phyloP scores from a whole-genome alignment of 1,140 invertebrate species.

The Chionoecetes opilio region DNA sequence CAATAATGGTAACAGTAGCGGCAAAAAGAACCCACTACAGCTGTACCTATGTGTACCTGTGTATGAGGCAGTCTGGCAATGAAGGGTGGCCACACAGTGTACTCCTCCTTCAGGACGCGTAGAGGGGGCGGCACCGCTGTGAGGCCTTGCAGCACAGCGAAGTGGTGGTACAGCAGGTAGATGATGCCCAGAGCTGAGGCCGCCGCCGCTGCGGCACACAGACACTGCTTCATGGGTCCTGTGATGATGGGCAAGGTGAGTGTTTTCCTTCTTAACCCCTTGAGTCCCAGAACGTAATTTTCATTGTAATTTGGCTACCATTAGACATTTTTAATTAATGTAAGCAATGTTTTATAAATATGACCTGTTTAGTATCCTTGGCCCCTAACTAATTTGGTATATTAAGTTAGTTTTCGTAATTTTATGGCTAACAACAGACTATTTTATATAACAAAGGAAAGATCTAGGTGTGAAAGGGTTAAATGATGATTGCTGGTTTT shows the following conservation, averaged over 20 bases:
- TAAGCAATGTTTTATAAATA: not conserved
- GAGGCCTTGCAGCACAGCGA: not conserved
- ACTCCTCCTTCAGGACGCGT: not conserved
- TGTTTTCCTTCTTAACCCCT: not conserved
- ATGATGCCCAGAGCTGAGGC: not conserved
- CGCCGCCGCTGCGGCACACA: not conserved
- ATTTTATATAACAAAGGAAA: too few species aligned
- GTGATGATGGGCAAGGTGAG: not conserved
- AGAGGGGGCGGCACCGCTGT: not conserved
- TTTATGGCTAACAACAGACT: not conserved
- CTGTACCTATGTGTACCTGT: not conserved
- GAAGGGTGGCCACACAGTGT: slow-evolving; percentile 46
- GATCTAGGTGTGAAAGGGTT: too few species aligned
- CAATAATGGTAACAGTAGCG: too few species aligned
- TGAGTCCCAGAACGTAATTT: not conserved
- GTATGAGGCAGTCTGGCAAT: not conserved
- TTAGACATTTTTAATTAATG: too few species aligned
- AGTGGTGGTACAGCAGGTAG: not conserved
- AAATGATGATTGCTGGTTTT: too few species aligned
- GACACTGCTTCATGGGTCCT: not conserved
- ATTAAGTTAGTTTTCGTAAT: too few species aligned
- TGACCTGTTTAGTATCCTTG: too few species aligned
- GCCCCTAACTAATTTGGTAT: too few species aligned
- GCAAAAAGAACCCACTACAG: too few species aligned
- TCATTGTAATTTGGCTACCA: too few species aligned